A percentile compares a stretch with the other conserved stretches of the same genome.
These are phyloP conservation scores for Urocyon cinereoargenteus DNA, from an alignment of 2,797 vertebrate species.

Conservation along the genomic window DNA sequence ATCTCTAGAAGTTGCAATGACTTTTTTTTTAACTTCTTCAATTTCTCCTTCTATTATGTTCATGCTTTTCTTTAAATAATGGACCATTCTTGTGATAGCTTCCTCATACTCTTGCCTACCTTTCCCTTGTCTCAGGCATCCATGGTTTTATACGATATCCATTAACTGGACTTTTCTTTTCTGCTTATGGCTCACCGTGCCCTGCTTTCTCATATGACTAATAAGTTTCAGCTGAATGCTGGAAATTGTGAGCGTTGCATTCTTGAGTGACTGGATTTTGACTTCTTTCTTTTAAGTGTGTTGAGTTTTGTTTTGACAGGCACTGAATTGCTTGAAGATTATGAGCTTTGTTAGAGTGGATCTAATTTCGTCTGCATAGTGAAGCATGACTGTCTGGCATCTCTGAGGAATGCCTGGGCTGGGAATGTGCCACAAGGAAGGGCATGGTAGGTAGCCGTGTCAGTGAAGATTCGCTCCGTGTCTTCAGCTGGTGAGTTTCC, in stretches of 20 bases:
- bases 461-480: not conserved
- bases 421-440: not conserved
- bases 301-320: conserved; percentile 49
- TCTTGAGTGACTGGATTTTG: not conserved
- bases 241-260: not conserved
- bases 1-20: not conserved
- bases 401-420: not conserved
- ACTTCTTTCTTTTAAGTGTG: not conserved
- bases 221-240: not conserved
- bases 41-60: not conserved
- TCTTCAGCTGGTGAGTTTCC: not conserved
- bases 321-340: not conserved
- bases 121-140: not conserved
- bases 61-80: not conserved
- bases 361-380: not conserved
- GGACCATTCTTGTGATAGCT: not conserved
- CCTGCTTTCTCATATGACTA: not conserved
- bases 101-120: not conserved
- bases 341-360: not conserved
- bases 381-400: not conserved
- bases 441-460: not conserved
- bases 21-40: not conserved
- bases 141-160: not conserved
- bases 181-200: not conserved
- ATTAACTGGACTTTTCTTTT: not conserved